phyloP scores from a whole-genome alignment of 2,888 invertebrate genomes.

The Ennomos fuscantarius region DNA sequence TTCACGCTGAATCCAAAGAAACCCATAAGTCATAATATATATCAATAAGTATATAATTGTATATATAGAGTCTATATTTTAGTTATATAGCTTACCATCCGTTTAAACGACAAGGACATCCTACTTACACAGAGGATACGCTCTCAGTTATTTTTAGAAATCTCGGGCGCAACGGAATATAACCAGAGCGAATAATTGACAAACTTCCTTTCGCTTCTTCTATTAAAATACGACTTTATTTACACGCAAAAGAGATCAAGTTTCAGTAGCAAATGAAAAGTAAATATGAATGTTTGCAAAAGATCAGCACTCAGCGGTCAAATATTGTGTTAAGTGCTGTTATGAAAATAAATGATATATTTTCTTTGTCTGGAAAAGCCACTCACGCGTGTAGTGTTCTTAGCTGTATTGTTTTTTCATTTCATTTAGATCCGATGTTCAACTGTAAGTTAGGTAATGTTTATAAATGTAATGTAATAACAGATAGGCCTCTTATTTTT shows the following conservation, averaged over 20 bases:
- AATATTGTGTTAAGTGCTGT: conserved; percentile 33
- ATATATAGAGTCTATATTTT: no score
- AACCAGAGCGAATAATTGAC: conserved; percentile 29
- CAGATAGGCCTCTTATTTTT: no score
- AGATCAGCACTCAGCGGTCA: conserved; percentile 21
- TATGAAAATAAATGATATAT: conserved; percentile 33
- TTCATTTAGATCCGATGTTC: no score
- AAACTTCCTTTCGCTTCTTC: conserved; percentile 30
- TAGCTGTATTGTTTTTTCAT: neutral
- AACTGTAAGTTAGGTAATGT: no score
- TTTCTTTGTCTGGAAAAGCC: conserved; percentile 24
- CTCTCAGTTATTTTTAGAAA: conserved; percentile 31
- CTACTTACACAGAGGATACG: conserved; percentile 20
- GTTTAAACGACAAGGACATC: conserved; percentile 21
- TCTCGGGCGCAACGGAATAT: conserved; percentile 23
- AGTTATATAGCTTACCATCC: neutral
- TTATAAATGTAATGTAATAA: no score
- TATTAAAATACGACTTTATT: conserved; percentile 21
- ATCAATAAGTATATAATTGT: no score
- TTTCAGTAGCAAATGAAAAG: conserved; percentile 14
- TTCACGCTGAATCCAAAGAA: no score
- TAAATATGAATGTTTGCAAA: conserved; percentile 32
- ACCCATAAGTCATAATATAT: no score
- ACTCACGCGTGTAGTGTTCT: neutral
- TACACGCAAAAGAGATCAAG: conserved; percentile 7